Evolutionary conservation across 2,888 invertebrate genomes (phyloP), one percentile per base, ranked within the genome.

Genomic region (Heteromyza rotundicornis): DNA sequence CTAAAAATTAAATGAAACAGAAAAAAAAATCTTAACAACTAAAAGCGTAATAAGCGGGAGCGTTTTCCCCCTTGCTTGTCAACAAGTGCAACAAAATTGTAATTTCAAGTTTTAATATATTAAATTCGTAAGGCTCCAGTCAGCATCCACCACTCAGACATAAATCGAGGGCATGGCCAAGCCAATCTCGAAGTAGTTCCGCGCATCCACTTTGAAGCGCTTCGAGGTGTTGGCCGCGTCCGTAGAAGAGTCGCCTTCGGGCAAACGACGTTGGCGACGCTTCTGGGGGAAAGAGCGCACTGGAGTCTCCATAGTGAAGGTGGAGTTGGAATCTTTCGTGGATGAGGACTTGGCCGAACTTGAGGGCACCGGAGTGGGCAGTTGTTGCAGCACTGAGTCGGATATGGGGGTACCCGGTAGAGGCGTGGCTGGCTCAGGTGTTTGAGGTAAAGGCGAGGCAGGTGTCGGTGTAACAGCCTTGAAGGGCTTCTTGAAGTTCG

Each of bases 151-250:
- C 22, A 17, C 23, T 47, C 65, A 78, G 35, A 82, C 82, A 55
- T 82, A 81, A 19, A 82, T 76, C 23, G 81, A 80, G 14, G 82
- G 82, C 66, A 82, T 62, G 2, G 81, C 82, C 47, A 82, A 57
- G 1, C 82, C 82, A 59, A 82, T 77, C 67, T 82, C 82, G 59
- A 81, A 80, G 63, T 82, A 82, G 40, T 77, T 78, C 35, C 70
- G 62, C 7, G 75, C 66, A 40, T 80, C 78, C 19, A 70, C 71
- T 56, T 80, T 77, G 59, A 64, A 75, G 51, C 75, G 75, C 50
- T 80, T 79, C 3, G 52, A 16, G 17, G 51, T 59, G 16, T 51
- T 14, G 10, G 17, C 20, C 7, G 40, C 8, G 54, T 2, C 17
- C 22, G 22, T 54, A 14, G 20, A 8, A 27, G 5, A 55, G 20